These are phyloP conservation scores for Alouatta palliata DNA, from an alignment of 2,113 vertebrate species.

Conservation along the genomic window DNA sequence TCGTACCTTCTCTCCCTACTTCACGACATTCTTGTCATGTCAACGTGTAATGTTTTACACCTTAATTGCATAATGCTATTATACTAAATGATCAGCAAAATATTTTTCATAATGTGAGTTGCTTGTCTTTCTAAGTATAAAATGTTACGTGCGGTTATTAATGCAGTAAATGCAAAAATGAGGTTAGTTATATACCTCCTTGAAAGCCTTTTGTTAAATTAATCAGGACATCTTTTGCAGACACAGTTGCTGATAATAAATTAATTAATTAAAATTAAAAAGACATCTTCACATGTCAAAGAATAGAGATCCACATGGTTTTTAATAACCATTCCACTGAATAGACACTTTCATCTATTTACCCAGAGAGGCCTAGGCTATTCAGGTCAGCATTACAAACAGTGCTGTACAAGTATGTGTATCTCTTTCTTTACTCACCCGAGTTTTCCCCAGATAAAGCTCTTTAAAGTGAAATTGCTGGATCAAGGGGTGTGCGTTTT, in stretches of 20 bases:
- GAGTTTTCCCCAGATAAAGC: neutral
- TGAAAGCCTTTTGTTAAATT: neutral
- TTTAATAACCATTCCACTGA: neutral
- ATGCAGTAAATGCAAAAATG: neutral
- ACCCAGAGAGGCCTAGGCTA: rapidly evolving
- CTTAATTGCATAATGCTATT: neutral
- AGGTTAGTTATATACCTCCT: neutral
- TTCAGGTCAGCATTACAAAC: no score
- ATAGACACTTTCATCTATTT: rapidly evolving
- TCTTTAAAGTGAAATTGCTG: neutral
- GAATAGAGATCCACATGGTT: neutral
- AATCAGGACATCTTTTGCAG: neutral
- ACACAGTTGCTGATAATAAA: no score
- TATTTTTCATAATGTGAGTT: neutral
- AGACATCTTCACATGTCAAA: neutral
- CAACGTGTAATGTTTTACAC: neutral
- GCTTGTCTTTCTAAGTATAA: neutral
- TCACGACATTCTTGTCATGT: neutral
- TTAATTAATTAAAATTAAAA: neutral
- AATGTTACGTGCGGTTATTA: neutral
- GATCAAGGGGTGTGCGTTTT: rapidly evolving
- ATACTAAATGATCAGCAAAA: neutral
- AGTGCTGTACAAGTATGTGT: no score
- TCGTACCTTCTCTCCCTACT: neutral
- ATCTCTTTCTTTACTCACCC: neutral